Base-by-base conservation (phyloP, 2,113 vertebrate genomes). In the Leptobrachium leishanense region DNA sequence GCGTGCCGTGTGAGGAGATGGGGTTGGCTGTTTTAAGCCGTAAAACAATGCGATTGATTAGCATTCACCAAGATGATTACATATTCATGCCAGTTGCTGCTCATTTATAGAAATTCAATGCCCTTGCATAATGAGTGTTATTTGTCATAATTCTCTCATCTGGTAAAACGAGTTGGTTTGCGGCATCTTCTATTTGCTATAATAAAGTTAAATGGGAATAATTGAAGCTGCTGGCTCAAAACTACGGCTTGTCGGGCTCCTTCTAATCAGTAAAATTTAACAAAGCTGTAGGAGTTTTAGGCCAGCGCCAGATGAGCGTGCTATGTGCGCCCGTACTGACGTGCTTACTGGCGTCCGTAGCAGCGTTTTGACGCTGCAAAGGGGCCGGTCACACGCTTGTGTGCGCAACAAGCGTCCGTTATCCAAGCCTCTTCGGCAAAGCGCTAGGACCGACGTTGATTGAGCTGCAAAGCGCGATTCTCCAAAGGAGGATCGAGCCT, bases 221-320 rank as follows among this genome's bases (percentile, higher is more conserved):
- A 70, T 70, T 70, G 13, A 46, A 46, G 15, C 15, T 46, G 6
- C 68, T 70, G 43, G 43, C 43, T 70, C n/a, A 70, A 69, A 70
- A 70, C 50, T 15, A 70, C 31, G 43, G 50, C n/a, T 70, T 70
- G 39, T 50, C 43, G 50, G 13, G 43, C 11, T 50, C 13, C 2
- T 46, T 70, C 31, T 70, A 43, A 70, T 70, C 43, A 15, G 10
- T 59, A 8, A 50, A 50, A 50, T 31, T 31, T 31, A 31, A 31
- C 20, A 31, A 31, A 31, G 20, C 20, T 31, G 20, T 31, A 31
- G 20, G 20, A 31, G 20, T 31, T 31, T 31, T 31, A 31, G 20
- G 20, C 20, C 20, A 31, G 20, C 20, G 20, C 20, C 20, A 31
- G 20, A 31, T 31, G 20, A 31, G 20, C 20, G 20, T 31, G 20